Conservation (phyloP, 1,140 invertebrate genomes). For the Spodoptera frugiperda region DNA sequence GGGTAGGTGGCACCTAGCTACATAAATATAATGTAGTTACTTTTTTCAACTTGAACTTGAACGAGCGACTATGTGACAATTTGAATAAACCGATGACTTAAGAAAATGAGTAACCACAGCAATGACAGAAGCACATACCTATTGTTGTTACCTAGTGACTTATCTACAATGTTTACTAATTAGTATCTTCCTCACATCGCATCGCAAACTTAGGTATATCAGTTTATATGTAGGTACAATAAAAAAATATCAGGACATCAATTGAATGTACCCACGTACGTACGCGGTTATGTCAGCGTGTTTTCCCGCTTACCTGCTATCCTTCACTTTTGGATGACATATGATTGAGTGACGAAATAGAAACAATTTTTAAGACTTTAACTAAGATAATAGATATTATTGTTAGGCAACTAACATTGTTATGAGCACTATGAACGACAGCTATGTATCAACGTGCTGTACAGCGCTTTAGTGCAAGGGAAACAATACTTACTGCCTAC, state of each 20-base stretch:
- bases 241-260: constrained; percentile 36
- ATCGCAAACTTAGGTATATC: neutral
- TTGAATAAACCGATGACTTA: no score
- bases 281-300: constrained; percentile 39
- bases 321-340: constrained; percentile 53
- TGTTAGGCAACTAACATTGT: constrained; percentile 48
- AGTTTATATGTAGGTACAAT: neutral
- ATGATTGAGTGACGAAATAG: constrained; percentile 55
- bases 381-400: constrained; percentile 11
- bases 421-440: constrained; percentile 42
- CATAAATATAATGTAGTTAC: no score
- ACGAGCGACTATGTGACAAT: no score
- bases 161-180: neutral
- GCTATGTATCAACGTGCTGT: constrained; percentile 52
- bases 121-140: no score
- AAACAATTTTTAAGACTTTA: no score
- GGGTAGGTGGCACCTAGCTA: no score
- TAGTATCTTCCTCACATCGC: constrained; percentile 45
- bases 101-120: no score
- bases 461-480: constrained; percentile 57
- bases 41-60: no score
- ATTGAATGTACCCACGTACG: neutral
- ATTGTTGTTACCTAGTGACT: no score
- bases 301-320: constrained; percentile 55
- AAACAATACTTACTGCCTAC: constrained; percentile 69